Percentiles rank a stretch among this genome's conserved stretches.
These are phyloP conservation scores for Rhodeus uyekii DNA, from an alignment of 2,797 vertebrate species.

Conservation along the genomic window DNA sequence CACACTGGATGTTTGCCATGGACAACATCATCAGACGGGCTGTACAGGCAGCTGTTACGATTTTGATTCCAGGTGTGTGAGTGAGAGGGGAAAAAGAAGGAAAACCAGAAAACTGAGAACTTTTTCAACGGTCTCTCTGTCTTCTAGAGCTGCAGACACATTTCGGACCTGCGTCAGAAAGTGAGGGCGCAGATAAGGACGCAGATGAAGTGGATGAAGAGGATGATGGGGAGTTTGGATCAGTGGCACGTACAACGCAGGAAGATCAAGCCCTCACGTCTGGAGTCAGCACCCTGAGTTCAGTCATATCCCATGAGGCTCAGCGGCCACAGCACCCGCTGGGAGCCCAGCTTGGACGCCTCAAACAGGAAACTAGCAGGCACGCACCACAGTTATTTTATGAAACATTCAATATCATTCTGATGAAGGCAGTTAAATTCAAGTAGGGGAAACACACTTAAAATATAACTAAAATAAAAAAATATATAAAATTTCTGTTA, in stretches of 20 bases:
- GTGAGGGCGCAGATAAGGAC: constrained; percentile 85
- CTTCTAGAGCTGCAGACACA: constrained; percentile 86
- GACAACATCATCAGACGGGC: constrained; percentile 92
- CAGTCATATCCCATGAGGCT: constrained; percentile 71
- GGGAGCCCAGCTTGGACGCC: constrained; percentile 78
- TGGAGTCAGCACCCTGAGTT: constrained; percentile 63
- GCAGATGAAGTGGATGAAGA: constrained; percentile 79
- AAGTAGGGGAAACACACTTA: no score
- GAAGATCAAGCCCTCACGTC: constrained; percentile 68
- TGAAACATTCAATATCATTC: neutral
- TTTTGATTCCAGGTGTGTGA: constrained; percentile 87
- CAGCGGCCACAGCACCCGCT: constrained; percentile 76
- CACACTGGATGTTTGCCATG: constrained; percentile 98
- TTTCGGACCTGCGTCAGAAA: constrained; percentile 86
- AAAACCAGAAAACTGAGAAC: neutral
- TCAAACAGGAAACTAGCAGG: constrained; percentile 88
- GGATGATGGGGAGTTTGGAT: constrained; percentile 74
- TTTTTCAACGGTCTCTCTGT: neutral
- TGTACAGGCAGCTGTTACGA: constrained; percentile 92
- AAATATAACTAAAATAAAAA: neutral
- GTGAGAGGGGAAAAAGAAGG: neutral
- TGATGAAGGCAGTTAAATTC: neutral
- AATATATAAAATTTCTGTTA: neutral
- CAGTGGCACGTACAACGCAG: constrained; percentile 52
- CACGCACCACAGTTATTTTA: constrained; percentile 51